Conservation (phyloP, 2,797 vertebrate genomes). For the Babyrousa celebensis region DNA sequence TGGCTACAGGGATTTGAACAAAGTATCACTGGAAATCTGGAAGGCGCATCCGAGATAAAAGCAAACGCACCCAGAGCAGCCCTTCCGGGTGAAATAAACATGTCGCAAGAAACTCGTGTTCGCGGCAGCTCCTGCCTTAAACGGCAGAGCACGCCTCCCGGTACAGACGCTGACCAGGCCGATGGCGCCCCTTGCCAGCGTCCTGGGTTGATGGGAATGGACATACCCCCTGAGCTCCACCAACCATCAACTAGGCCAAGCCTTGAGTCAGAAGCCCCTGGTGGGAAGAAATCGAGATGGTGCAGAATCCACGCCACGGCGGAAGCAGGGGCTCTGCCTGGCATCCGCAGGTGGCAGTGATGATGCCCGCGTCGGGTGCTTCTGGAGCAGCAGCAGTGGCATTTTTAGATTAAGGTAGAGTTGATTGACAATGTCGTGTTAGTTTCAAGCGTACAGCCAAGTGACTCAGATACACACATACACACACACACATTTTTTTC, state of each 20-base stretch:
- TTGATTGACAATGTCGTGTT: background rate
- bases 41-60: accelerated
- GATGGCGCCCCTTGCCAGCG: background rate
- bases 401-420: no score
- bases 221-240: background rate
- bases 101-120: background rate
- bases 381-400: background rate
- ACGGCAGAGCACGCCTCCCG: background rate
- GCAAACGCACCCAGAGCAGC: background rate
- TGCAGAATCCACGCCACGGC: background rate
- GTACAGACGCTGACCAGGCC: background rate
- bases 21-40: background rate
- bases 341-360: background rate
- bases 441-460: background rate
- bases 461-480: background rate
- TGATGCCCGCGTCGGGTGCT: no score
- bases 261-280: background rate
- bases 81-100: background rate
- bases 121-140: background rate
- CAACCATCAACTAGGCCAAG: accelerated
- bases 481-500: background rate
- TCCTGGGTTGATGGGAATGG: background rate
- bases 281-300: background rate
- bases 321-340: background rate
- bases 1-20: background rate